These are phyloP conservation scores for Fabriciana adippe DNA, from an alignment of 2,888 invertebrate genomes.

Conservation along the genomic window DNA sequence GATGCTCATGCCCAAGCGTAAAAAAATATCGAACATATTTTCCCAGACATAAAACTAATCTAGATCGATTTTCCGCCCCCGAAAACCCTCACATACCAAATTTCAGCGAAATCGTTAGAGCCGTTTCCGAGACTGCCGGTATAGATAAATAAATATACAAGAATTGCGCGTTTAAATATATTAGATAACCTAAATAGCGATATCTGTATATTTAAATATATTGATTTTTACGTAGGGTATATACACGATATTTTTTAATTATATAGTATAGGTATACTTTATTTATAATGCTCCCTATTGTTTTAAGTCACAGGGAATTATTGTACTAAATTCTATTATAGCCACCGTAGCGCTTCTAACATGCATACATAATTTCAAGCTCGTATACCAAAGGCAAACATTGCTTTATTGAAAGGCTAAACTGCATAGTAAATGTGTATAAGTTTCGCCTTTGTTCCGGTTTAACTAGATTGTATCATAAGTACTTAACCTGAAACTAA, in stretches of 20 bases:
- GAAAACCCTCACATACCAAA: no score
- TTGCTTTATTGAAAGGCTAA: constrained; percentile 56
- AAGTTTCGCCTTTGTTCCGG: constrained; percentile 46
- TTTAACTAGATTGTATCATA: constrained; percentile 37
- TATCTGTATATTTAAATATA: not conserved
- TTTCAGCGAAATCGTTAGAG: no score
- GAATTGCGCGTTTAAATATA: no score
- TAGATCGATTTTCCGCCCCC: no score
- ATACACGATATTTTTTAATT: not conserved
- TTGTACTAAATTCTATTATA: constrained; percentile 69
- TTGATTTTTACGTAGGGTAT: not conserved
- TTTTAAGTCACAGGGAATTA: constrained; percentile 58
- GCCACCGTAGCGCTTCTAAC: constrained; percentile 41
- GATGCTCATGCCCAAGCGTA: no score
- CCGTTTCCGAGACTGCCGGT: no score
- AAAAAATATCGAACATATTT: no score
- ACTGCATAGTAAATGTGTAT: constrained; percentile 57
- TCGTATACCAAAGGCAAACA: constrained; percentile 57
- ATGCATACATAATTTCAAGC: constrained; percentile 62
- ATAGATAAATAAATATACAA: no score
- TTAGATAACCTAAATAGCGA: no score
- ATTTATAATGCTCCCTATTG: constrained; percentile 51
- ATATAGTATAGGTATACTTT: not conserved
- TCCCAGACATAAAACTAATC: no score
- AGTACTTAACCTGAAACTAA: constrained; percentile 36